Evolutionary conservation across 2,888 invertebrate species (phyloP).

Genomic region (Galerucella calmariensis): DNA sequence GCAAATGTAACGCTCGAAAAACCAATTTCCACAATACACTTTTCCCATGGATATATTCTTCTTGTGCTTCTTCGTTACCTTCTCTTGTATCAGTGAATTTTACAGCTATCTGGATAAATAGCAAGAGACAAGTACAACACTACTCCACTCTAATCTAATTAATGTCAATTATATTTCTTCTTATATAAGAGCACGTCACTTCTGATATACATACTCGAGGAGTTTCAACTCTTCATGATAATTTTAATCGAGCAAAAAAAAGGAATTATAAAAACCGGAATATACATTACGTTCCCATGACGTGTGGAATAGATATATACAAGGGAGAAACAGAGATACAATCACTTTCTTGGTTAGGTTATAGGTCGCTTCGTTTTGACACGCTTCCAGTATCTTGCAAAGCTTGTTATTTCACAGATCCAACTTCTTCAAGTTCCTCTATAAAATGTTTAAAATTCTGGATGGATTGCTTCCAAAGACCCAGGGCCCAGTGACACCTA

Average conservation of each 20-base stretch:
- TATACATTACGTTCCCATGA: no score
- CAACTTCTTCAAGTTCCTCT: no score
- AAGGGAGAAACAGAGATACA: no score
- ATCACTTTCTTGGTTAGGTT: no score
- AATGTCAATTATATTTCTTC: slow-evolving; percentile 33
- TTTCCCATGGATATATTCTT: not conserved
- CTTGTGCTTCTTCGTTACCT: not conserved
- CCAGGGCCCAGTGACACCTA: no score
- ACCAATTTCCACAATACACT: not conserved
- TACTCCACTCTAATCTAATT: slow-evolving; percentile 19
- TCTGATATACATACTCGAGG: slow-evolving; percentile 11
- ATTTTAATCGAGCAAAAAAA: slow-evolving; percentile 1
- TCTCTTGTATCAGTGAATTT: slow-evolving; percentile 15
- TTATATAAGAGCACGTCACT: slow-evolving; percentile 23
- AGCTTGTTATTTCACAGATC: no score
- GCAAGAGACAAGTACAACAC: slow-evolving; percentile 21
- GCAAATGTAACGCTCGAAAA: slow-evolving; percentile 1
- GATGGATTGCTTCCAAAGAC: no score
- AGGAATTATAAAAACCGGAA: no score
- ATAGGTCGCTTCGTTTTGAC: no score
- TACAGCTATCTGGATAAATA: slow-evolving; percentile 23
- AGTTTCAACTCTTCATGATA: slow-evolving; percentile 20
- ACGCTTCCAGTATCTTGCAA: no score
- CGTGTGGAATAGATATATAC: no score
- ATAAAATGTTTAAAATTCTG: no score